phyloP scores from a whole-genome alignment of 2,797 vertebrate species.

The Micropoecilia bifurca region DNA sequence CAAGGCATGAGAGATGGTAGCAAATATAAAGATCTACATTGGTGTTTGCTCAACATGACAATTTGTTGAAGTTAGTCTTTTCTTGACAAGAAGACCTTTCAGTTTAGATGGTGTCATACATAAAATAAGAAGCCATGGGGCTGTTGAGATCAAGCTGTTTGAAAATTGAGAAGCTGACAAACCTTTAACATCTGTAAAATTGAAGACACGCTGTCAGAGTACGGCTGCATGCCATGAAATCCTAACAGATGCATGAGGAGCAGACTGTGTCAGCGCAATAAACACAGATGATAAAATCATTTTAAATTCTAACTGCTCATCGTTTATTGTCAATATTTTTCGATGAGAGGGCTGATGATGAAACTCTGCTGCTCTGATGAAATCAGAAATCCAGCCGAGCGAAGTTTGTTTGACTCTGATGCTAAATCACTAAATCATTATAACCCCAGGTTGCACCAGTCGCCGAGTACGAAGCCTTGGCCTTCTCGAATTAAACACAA shows the following conservation, averaged over 20 bases:
- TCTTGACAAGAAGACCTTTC: background rate
- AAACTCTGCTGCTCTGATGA: slow-evolving; percentile 6
- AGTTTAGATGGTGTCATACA: background rate
- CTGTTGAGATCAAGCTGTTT: background rate
- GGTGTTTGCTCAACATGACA: background rate
- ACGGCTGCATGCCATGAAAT: background rate
- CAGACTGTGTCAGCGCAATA: background rate
- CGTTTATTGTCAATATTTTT: background rate
- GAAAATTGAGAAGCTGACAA: background rate
- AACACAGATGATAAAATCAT: background rate
- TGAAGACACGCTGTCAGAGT: background rate
- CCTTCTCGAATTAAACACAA: background rate
- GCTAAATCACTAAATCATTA: slow-evolving; percentile 5
- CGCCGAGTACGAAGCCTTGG: background rate
- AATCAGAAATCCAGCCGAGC: slow-evolving; percentile 7
- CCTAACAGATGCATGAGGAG: slow-evolving; percentile 3
- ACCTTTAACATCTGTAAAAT: slow-evolving; percentile 8
- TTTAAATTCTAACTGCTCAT: background rate
- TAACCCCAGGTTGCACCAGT: background rate
- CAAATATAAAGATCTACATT: background rate
- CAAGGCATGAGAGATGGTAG: background rate
- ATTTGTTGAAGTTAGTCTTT: background rate
- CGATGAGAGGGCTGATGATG: background rate
- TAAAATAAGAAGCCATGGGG: background rate
- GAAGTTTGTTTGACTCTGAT: background rate